Evolutionary conservation across 2,797 vertebrate genomes (phyloP).

Genomic region (Ataeniobius toweri): DNA sequence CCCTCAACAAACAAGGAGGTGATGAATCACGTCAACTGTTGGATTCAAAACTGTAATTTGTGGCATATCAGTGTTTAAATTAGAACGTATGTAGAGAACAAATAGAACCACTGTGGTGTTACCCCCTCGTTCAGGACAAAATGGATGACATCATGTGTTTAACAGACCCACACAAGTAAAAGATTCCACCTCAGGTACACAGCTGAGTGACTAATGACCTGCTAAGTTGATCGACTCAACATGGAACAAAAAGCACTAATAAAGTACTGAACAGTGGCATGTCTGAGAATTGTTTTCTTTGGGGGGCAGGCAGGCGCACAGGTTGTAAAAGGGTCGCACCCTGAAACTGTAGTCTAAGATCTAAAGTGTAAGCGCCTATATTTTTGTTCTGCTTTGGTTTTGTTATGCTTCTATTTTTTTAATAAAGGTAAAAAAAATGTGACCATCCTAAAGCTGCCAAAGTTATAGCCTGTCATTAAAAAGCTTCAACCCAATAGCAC

Average conservation of each 20-base stretch:
- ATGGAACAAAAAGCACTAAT: background rate
- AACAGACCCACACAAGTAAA: background rate
- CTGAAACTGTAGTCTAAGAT: too few species aligned
- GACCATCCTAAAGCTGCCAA: too few species aligned
- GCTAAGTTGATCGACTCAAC: background rate
- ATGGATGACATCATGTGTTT: background rate
- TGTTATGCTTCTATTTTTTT: too few species aligned
- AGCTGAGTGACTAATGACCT: background rate
- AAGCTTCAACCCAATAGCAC: too few species aligned
- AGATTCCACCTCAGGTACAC: background rate
- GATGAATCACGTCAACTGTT: conserved; percentile 13
- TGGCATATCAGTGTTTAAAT: background rate
- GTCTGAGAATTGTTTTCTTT: too few species aligned
- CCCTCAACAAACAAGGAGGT: conserved; percentile 14
- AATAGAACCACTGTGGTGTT: background rate
- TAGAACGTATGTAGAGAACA: background rate
- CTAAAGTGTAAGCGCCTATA: too few species aligned
- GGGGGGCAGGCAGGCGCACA: too few species aligned
- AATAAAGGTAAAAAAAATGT: too few species aligned
- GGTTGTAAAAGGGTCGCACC: too few species aligned
- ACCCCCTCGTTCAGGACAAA: background rate
- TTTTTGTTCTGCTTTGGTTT: too few species aligned
- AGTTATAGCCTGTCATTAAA: too few species aligned
- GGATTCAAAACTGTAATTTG: conserved; percentile 3
- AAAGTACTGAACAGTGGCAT: background rate